These are phyloP conservation scores for Caenorhabditis briggsae DNA, from an alignment of 1,140 invertebrate species.

Conservation along the genomic window DNA sequence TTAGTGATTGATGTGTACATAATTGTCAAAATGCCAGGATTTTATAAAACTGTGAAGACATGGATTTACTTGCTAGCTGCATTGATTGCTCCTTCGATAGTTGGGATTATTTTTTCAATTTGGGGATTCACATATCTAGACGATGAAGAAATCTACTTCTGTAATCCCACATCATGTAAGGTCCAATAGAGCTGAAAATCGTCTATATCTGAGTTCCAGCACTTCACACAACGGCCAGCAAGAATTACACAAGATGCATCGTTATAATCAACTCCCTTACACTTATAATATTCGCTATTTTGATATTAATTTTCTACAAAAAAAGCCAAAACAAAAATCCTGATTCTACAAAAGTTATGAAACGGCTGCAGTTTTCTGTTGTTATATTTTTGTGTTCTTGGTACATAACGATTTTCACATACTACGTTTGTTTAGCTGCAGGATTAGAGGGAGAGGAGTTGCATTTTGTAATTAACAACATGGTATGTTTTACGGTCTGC, in stretches of 20 bases:
- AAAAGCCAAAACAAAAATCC: background rate
- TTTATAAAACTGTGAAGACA: background rate
- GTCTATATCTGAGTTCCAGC: background rate
- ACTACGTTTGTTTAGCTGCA: background rate
- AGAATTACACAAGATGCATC: slow-evolving; percentile 16
- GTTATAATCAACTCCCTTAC: background rate
- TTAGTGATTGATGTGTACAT: background rate
- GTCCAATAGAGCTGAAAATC: background rate
- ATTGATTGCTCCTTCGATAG: background rate
- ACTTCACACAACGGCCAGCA: background rate
- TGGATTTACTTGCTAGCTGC: background rate
- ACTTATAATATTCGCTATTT: background rate
- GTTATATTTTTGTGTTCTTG: background rate
- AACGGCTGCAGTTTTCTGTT: background rate
- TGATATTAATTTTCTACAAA: background rate
- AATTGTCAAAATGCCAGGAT: background rate
- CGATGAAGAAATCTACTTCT: slow-evolving; percentile 5
- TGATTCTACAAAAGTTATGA: slow-evolving; percentile 13
- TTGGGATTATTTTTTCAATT: background rate
- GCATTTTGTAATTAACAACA: background rate
- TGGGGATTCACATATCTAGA: background rate
- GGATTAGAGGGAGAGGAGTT: background rate
- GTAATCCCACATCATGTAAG: background rate
- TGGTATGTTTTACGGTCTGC: background rate
- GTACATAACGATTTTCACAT: background rate